These are phyloP conservation scores for Bombus cullumanus DNA, from an alignment of 1,140 invertebrate species.

Conservation along the genomic window DNA sequence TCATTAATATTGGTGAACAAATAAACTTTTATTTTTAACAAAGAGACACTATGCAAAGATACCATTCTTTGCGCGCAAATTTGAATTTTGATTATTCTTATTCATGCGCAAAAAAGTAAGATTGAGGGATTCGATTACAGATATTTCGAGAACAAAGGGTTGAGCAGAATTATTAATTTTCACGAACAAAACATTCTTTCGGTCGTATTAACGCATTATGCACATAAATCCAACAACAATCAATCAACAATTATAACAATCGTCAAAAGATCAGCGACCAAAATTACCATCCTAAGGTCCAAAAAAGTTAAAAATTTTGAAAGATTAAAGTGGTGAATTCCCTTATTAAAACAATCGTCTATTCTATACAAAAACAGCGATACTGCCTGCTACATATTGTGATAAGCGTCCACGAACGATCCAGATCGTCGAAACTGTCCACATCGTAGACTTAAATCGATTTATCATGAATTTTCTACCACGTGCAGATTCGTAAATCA, in stretches of 20 bases:
- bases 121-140: background rate
- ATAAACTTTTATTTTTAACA: background rate
- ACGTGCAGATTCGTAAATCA: background rate
- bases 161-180: background rate
- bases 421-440: background rate
- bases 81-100: no score
- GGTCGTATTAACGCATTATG: background rate
- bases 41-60: no score
- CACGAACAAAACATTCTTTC: background rate
- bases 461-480: background rate
- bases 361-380: background rate
- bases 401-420: conserved; percentile 8
- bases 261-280: background rate
- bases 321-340: background rate
- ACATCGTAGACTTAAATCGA: background rate
- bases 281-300: no score
- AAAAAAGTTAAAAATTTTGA: no score
- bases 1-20: background rate
- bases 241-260: background rate
- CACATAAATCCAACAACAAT: background rate
- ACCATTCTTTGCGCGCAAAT: background rate
- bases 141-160: background rate
- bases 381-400: conserved; percentile 15
- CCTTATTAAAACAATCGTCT: background rate
- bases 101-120: no score